These are phyloP conservation scores for Cremastinae sp. DNA, from an alignment of 2,888 invertebrate species.

Conservation along the genomic window DNA sequence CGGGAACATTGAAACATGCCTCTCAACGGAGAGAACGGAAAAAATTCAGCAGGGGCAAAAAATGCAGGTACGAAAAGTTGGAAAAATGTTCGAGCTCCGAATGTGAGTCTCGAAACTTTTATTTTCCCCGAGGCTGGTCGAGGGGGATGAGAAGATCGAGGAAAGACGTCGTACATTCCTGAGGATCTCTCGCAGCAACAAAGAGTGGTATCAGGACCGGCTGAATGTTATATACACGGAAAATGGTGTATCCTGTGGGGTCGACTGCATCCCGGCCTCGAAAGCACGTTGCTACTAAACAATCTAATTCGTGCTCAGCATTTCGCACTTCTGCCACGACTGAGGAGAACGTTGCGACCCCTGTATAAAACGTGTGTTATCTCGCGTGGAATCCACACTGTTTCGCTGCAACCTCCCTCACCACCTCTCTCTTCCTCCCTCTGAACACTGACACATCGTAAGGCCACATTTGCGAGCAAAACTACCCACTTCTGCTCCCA, in stretches of 20 bases:
- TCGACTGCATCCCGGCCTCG: slow-evolving; percentile 18
- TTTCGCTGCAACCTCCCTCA: slow-evolving; percentile 24
- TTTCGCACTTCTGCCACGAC: slow-evolving; percentile 51
- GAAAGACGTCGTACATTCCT: slow-evolving; percentile 47
- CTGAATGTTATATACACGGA: no score
- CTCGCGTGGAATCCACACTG: slow-evolving; percentile 60
- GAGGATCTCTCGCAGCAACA: not conserved
- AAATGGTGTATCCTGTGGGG: not conserved
- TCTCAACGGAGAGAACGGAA: not conserved
- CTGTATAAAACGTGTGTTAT: slow-evolving; percentile 62
- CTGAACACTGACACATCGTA: slow-evolving; percentile 39
- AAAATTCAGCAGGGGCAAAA: no score
- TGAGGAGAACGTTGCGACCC: slow-evolving; percentile 30
- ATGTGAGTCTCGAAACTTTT: no score
- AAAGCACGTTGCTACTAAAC: slow-evolving; percentile 60
- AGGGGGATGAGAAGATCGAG: no score
- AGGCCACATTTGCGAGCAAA: slow-evolving; percentile 21
- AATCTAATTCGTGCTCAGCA: slow-evolving; percentile 62
- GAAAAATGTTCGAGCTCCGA: no score
- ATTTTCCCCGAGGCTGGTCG: no score
- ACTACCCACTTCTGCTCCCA: slow-evolving; percentile 1
- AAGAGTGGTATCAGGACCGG: no score
- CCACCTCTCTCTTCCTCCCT: not conserved
- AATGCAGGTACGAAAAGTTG: no score
- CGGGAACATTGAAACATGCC: slow-evolving; percentile 3